A percentile compares a stretch with the other conserved stretches of the same genome.
Evolutionary conservation across 64 coral and sea anemone species (phyloP).

Genomic region (Montipora efflorescens): DNA sequence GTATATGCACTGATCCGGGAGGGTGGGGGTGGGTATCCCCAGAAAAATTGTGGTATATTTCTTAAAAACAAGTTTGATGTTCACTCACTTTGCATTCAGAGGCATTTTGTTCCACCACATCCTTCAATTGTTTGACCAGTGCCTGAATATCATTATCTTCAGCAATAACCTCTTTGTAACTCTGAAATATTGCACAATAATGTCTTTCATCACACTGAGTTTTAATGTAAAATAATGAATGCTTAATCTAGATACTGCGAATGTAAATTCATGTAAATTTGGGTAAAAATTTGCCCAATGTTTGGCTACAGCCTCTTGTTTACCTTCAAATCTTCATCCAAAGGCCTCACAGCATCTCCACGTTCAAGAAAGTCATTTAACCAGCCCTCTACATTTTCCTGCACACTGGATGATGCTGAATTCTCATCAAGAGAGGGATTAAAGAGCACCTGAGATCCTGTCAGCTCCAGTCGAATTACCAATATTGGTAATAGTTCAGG

Average conservation of each 20-base stretch:
- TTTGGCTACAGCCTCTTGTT: neutral
- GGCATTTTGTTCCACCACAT: constrained; percentile 87
- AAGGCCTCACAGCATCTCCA: constrained; percentile 74
- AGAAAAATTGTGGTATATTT: too few relatives aligned
- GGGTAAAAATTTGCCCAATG: neutral
- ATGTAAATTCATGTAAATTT: too few relatives aligned
- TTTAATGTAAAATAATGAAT: too few relatives aligned
- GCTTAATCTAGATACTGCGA: too few relatives aligned
- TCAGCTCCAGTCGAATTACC: constrained; percentile 93
- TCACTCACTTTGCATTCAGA: constrained; percentile 83
- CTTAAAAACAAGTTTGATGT: neutral
- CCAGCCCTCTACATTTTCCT: constrained; percentile 77
- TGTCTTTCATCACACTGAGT: neutral
- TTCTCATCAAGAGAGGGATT: constrained; percentile 89
- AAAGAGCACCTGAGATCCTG: constrained; percentile 91
- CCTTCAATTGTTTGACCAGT: constrained; percentile 67
- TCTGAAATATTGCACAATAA: constrained; percentile 1
- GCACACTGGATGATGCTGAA: constrained; percentile 85
- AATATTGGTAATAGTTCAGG: constrained; percentile 61
- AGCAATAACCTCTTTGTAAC: constrained; percentile 73
- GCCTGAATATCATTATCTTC: constrained; percentile 68
- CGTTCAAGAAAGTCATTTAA: constrained; percentile 90
- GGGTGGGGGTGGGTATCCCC: too few relatives aligned
- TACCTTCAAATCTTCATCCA: constrained; percentile 83
- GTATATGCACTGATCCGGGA: too few relatives aligned